Base-by-base conservation (phyloP, 2,113 vertebrate species). In the Onychostoma macrolepis region DNA sequence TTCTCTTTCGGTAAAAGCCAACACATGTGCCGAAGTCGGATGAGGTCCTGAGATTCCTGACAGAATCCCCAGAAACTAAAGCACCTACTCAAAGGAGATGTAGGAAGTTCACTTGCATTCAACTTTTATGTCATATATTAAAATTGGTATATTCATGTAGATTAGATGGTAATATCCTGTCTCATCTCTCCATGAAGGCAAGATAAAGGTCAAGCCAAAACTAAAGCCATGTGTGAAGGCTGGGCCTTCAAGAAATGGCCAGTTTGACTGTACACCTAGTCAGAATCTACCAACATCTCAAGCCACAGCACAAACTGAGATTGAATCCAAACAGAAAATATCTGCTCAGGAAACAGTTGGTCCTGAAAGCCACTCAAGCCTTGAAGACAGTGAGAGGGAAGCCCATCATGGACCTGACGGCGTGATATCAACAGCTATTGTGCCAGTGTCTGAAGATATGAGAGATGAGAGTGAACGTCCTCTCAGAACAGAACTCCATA, bases 161-260 rank as follows among this genome's bases (percentile, higher is more conserved):
- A 71, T 11, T 6, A 33, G 24, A 5, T 19, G 3, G 24, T 81
- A 48, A 48, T 24, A 13, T 56, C 21, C 33, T 74, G 17, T 84
- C 28, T 58, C 19, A 74, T 74, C 21, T 72, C 30, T 72, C 7
- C 21, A 3, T 84, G 8, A 84, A 84, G 82, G 67, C 24, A 84
- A 74, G 24, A 58, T 74, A 26, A 84, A 84, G 21, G 45, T 84
- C 28, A 74, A 74, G 82, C 82, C 82, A 0, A 84, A 36, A 5
- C 65, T 58, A 41, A 84, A 50, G 48, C 30, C 65, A 41, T 26
- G 24, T 26, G 30, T 36, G 82, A 83, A 71, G 19, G 24, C 21
- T 26, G 30, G 65, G 17, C 45, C 48, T 36, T 72, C 69, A 84
- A 74, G 36, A 33, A 26, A 53, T 50, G 9, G 2, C 26, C 41